Base-by-base conservation (phyloP, 2,888 invertebrate genomes). In the Habroteleia sp. region DNA sequence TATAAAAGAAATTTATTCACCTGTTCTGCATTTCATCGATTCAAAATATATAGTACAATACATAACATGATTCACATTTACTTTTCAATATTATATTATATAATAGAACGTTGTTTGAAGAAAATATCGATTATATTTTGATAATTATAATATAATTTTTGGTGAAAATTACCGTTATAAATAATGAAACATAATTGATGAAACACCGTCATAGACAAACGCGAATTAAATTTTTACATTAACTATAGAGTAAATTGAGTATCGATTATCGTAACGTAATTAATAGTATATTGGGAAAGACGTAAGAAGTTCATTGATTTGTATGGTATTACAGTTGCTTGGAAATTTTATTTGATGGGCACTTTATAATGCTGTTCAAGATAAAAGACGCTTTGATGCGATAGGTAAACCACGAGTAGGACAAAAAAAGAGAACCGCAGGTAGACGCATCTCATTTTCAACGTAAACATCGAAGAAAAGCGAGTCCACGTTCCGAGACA, bases 401-500 rank as follows among this genome's bases (percentile, higher is more conserved):
- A 41, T 29, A 65, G 50, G 65, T 35, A 58, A 72, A 63, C 56
- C 56, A 41, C 63, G 46, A 33, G 14, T 4, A 13, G 29, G n/a
- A 2, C 11, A 42, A 46, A 71, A 66, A 68, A 44, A 11, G 17
- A 13, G 25, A 52, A 31, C 14, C 25, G 13, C 46, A 62, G 31
- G 44, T 52, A 52, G 63, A 56, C 33, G 54, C 42, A 31, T 62
- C 25, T 39, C 37, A 31, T 62, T 68, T 68, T 31, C 52, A 78
- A 78, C 56, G 25, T 63, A 65, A 0, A 8, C 31, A 11, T 63
- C 74, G 50, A 77, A 79, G 63, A 77, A 79, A 56, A 54, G 68
- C 5, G 78, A 78, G 79, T 72, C 63, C 5, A 76, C 77, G 39
- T 42, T 77, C 2, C 69, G 60, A 62, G 62, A 77, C 20, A 33